Base-by-base conservation (phyloP, 2,888 invertebrate species). In the Chaetogeoica ovagalla region DNA sequence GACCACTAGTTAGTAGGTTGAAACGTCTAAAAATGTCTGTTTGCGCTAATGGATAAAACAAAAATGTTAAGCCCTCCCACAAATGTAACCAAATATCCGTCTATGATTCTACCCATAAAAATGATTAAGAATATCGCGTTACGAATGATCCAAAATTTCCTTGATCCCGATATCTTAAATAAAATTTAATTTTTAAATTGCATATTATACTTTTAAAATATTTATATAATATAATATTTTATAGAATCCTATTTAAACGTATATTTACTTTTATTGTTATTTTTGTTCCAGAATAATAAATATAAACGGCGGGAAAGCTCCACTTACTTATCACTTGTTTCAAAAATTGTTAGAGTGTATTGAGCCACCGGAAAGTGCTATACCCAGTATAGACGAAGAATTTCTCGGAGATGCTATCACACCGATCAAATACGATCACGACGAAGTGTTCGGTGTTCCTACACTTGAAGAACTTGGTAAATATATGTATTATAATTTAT, bases 271-370 rank as follows among this genome's bases (percentile, higher is more conserved):
- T 48, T 21, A 66, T 68, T 52, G 11, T 23, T 66, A 23, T 68
- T 43, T 81, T 82, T 81, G 76, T 85, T 87, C 83, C 84, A 92
- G 94, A 83, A 94, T 95, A 81, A 93, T 95, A 84, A 92, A 93
- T 83, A 90, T 89, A 83, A 95, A 95, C 86, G 91, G 91, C 37
- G 94, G 94, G 0, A 91, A 91, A 84, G 91, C 94, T 0, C 95
- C 95, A 0, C 87, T 95, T 77, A 96, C 95, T 0, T 95, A 95
- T 86, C 93, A 94, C 85, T 92, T 94, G 86, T 96, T 95, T 87
- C 92, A 94, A 87, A 91, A 91, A 30, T 88, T 94, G 82, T 89
- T 95, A 21, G 91, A 93, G 9, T 89, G 89, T 81, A 91, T 95
- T 91, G 92, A 91, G 8, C 89, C 91, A 23, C 95, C 95, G 17